phyloP scores from a whole-genome alignment of 2,888 invertebrate genomes.

The Parnassius smintheus region DNA sequence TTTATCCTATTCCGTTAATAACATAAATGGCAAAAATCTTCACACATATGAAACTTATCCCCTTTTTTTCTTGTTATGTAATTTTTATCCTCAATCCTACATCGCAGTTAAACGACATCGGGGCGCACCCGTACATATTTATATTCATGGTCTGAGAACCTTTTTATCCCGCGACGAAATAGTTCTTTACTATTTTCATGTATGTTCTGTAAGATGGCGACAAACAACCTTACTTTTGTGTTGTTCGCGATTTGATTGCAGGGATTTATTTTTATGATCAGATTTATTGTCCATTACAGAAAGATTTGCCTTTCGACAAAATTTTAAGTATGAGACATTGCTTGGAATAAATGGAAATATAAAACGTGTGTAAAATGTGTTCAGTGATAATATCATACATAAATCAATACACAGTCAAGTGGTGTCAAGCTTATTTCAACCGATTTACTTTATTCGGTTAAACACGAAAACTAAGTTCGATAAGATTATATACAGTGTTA shows the following conservation, averaged over 20 bases:
- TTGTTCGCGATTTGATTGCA: conserved; percentile 75
- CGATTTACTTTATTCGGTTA: too few relatives aligned
- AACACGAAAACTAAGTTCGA: too few relatives aligned
- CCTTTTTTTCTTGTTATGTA: conserved; percentile 11
- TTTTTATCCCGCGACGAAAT: conserved; percentile 64
- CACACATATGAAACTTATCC: neutral
- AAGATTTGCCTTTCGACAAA: conserved; percentile 59
- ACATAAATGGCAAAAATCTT: too few relatives aligned
- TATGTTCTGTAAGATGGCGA: conserved; percentile 66
- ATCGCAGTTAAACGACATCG: conserved; percentile 49
- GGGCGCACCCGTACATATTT: conserved; percentile 59
- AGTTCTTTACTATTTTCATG: conserved; percentile 66
- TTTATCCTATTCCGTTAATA: too few relatives aligned
- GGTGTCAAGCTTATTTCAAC: too few relatives aligned
- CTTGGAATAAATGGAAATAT: neutral
- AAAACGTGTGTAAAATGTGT: neutral
- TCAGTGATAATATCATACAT: too few relatives aligned
- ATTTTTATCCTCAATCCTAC: conserved; percentile 41
- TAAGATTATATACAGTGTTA: too few relatives aligned
- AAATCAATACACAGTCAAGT: too few relatives aligned
- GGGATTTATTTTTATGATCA: conserved; percentile 78
- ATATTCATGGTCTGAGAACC: conserved; percentile 69
- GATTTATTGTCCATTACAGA: conserved; percentile 72
- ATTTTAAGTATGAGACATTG: conserved; percentile 51
- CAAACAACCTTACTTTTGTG: conserved; percentile 75